Base-by-base conservation (phyloP, 2,888 invertebrate species). In the Drosophila differens region DNA sequence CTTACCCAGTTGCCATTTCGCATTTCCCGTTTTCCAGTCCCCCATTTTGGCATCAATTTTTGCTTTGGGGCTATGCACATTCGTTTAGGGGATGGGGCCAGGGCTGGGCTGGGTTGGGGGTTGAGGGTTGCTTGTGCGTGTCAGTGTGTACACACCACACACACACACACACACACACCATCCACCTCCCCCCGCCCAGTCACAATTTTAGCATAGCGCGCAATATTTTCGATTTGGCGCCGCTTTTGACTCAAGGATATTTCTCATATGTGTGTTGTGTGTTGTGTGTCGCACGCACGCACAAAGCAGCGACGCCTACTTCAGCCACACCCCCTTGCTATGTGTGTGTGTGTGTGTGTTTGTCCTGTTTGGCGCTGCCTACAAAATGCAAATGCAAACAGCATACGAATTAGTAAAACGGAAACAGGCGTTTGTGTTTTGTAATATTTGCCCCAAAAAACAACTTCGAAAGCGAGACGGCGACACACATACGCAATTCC, bases 351-450 rank as follows among this genome's bases (percentile, higher is more conserved):
- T 33, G 55, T 66, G 44, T 30, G 41, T 58, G 51, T 53, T 51
- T 37, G 54, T 35, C 22, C 25, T 37, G 35, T 35, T 25, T 35
- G 33, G 35, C 77, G 61, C 87, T 85, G 90, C 90, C 85, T 81
- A 79, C 79, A 84, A 84, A 89, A 90, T 88, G 85, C 83, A 82
- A 77, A 82, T 79, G 74, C 79, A 84, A 81, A 86, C 83, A 86
- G 90, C 91, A 89, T 91, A 89, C 91, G 88, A 91, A 91, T 91
- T 90, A 91, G 91, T 83, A 85, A 76, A 86, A 88, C 91, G 91
- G 90, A 90, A 91, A 91, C 90, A 83, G 80, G 82, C 83, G 81
- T 89, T 87, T 87, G 90, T 89, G 90, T 87, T 90, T 86, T 90
- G 90, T 86, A 90, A 86, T 86, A 86, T 86, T 86, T 90, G 85